phyloP scores from a whole-genome alignment of 2,113 vertebrate genomes.

The Kryptolebias marmoratus region DNA sequence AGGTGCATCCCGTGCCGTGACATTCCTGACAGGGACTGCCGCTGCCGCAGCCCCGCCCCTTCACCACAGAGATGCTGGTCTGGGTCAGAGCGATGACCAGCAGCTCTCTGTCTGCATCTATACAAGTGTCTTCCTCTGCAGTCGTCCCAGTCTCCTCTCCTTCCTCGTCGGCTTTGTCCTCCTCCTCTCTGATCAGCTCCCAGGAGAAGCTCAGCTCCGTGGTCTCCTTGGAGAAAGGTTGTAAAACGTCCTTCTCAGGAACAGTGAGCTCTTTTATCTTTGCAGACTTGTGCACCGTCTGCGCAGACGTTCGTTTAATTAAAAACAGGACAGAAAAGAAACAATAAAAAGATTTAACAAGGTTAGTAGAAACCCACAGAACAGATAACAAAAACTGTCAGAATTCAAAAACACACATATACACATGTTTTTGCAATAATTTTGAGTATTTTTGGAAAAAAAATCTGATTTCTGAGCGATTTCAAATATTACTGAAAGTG shows the following conservation, averaged over 20 bases:
- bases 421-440: no score
- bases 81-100: constrained; percentile 75
- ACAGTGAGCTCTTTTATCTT: neutral
- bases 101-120: constrained; percentile 1
- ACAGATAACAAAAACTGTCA: neutral
- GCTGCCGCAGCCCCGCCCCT: constrained; percentile 57
- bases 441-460: no score
- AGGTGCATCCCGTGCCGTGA: constrained; percentile 40
- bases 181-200: constrained; percentile 60
- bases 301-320: neutral
- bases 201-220: constrained; percentile 55
- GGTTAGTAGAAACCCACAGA: no score
- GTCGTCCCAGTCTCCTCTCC: neutral
- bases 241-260: constrained; percentile 29
- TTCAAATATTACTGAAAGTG: no score
- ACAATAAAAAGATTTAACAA: neutral
- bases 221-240: constrained; percentile 58
- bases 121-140: neutral
- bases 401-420: no score
- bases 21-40: constrained; percentile 42
- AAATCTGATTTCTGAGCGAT: no score
- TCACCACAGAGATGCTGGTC: constrained; percentile 68
- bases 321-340: neutral
- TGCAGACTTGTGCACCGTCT: constrained; percentile 71
- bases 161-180: neutral